These are phyloP conservation scores for Todiramphus chloris DNA, from an alignment of 2,113 vertebrate genomes.

Conservation along the genomic window DNA sequence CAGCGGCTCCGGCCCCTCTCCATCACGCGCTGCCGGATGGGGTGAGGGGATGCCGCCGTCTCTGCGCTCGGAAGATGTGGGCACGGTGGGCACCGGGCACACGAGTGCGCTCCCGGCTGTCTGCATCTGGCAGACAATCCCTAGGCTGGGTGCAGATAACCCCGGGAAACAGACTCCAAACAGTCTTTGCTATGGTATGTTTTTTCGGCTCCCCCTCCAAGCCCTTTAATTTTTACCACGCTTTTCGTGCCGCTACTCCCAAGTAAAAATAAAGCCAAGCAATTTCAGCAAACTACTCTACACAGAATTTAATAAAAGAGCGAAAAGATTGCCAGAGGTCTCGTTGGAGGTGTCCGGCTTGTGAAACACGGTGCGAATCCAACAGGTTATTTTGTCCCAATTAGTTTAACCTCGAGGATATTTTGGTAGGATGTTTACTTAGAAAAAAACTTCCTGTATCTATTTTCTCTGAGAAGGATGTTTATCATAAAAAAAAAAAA, in stretches of 20 bases:
- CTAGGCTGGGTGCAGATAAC: not conserved
- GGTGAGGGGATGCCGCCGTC: rapidly evolving
- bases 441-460: not conserved
- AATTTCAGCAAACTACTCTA: not conserved
- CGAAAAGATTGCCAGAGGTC: rapidly evolving
- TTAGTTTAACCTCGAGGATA: not conserved
- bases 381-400: rapidly evolving
- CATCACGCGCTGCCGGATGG: not conserved
- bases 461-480: not conserved
- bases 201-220: not conserved
- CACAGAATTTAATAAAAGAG: not conserved
- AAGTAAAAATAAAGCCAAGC: not conserved
- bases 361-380: not conserved
- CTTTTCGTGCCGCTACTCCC: not conserved
- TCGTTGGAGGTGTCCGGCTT: not conserved
- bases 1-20: not conserved
- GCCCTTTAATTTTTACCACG: not conserved
- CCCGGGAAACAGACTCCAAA: rapidly evolving
- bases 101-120: too few species aligned
- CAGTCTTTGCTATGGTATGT: too few species aligned
- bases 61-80: not conserved
- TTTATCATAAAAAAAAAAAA: not conserved
- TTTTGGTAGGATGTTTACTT: not conserved
- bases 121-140: not conserved
- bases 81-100: not conserved